phyloP scores from a whole-genome alignment of 1,140 invertebrate genomes.

The Euschistus heros region DNA sequence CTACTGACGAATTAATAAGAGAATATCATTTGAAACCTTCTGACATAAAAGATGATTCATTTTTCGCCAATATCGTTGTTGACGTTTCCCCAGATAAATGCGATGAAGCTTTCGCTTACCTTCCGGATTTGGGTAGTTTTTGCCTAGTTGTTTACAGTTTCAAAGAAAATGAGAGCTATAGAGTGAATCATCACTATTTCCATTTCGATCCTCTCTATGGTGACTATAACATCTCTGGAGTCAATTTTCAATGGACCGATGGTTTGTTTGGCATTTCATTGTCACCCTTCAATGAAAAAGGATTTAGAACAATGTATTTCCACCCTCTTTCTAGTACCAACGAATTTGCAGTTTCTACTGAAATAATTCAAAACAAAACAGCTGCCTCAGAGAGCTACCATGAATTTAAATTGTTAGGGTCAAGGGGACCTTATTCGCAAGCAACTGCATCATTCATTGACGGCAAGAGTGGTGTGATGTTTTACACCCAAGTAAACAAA shows the following conservation, averaged over 20 bases:
- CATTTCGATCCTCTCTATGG: slow-evolving; percentile 63
- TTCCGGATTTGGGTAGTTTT: slow-evolving; percentile 60
- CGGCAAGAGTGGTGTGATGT: slow-evolving; percentile 54
- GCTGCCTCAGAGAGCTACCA: slow-evolving; percentile 45
- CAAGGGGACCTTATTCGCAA: slow-evolving; percentile 56
- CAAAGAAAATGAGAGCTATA: slow-evolving; percentile 59
- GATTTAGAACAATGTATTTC: slow-evolving; percentile 62
- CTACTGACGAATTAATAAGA: slow-evolving; percentile 53
- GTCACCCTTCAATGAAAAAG: slow-evolving; percentile 44
- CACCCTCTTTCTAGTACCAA: slow-evolving; percentile 61
- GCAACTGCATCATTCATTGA: slow-evolving; percentile 62
- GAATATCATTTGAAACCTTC: slow-evolving; percentile 48
- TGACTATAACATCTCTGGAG: slow-evolving; percentile 54
- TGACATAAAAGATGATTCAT: slow-evolving; percentile 53
- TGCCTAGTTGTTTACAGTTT: slow-evolving; percentile 63
- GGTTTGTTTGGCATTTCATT: slow-evolving; percentile 60
- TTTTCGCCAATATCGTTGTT: slow-evolving; percentile 63
- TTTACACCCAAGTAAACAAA: slow-evolving; percentile 62
- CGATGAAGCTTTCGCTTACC: slow-evolving; percentile 58
- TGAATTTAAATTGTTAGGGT: slow-evolving; percentile 55
- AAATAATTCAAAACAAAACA: slow-evolving; percentile 54
- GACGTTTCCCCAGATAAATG: slow-evolving; percentile 56
- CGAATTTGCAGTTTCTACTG: slow-evolving; percentile 47
- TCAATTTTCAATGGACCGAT: slow-evolving; percentile 63
- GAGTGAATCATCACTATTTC: slow-evolving; percentile 68